phyloP scores from a whole-genome alignment of 92 coral and sea anemone genomes.

The Heteractis magnifica region DNA sequence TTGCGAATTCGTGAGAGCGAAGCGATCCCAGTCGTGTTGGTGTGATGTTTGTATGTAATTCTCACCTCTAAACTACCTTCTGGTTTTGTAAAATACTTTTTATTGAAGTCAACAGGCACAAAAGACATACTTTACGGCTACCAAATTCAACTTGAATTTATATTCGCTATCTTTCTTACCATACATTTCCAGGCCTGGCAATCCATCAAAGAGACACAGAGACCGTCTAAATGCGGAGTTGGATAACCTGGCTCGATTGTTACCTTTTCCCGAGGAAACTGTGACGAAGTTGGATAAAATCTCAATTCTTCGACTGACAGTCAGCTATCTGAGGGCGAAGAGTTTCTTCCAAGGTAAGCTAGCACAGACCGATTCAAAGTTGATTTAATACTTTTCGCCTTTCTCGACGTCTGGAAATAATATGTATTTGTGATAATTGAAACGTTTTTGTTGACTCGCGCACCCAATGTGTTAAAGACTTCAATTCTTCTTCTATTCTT shows the following conservation, averaged over 20 bases:
- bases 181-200: conserved; percentile 83
- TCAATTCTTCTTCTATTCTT: background rate
- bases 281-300: conserved; percentile 99
- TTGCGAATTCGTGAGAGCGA: conserved; percentile 83
- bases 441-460: conserved; percentile 25
- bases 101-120: conserved; percentile 19
- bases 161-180: conserved; percentile 10
- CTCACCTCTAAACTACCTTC: conserved; percentile 67
- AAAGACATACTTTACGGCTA: conserved; percentile 8
- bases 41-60: conserved; percentile 80
- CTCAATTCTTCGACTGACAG: conserved; percentile 96
- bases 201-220: conserved; percentile 98
- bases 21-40: conserved; percentile 78
- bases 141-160: conserved; percentile 13
- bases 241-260: conserved; percentile 96
- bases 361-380: background rate
- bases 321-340: conserved; percentile 97
- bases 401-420: conserved; percentile 1
- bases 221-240: conserved; percentile 97
- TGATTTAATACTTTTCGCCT: background rate
- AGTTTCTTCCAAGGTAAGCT: conserved; percentile 95
- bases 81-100: conserved; percentile 54
- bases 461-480: conserved; percentile 5
- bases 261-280: conserved; percentile 98
- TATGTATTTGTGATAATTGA: background rate